These are phyloP conservation scores for Leptogaster cylindrica DNA, from an alignment of 2,888 invertebrate species.

Conservation along the genomic window DNA sequence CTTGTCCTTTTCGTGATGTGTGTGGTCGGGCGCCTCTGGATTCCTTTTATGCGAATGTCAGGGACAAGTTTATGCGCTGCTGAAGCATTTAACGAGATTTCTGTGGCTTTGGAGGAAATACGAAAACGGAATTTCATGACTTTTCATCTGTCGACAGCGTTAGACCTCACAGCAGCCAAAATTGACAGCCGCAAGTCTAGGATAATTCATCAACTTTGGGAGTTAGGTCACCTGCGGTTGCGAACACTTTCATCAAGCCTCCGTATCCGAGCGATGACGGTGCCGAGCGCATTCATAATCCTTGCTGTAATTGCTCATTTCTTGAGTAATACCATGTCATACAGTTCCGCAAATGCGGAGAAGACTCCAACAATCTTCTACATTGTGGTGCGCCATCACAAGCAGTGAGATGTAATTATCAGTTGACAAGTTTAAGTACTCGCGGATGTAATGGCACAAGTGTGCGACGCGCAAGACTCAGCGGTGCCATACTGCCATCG, in stretches of 20 bases:
- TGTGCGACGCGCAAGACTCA: background rate
- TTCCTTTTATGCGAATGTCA: slow-evolving; percentile 15
- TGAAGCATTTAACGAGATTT: slow-evolving; percentile 35
- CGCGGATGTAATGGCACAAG: slow-evolving; percentile 14
- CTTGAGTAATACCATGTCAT: slow-evolving; percentile 5
- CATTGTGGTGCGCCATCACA: background rate
- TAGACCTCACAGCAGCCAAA: background rate
- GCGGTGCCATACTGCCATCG: background rate
- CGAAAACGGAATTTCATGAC: slow-evolving; percentile 16
- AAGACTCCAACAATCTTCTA: background rate
- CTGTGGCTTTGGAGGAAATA: slow-evolving; percentile 8
- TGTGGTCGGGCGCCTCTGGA: slow-evolving; percentile 2
- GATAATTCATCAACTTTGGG: background rate
- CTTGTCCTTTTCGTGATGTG: slow-evolving; percentile 24
- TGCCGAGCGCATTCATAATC: slow-evolving; percentile 29
- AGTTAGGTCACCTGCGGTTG: background rate
- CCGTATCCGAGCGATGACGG: background rate
- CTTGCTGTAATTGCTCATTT: slow-evolving; percentile 33
- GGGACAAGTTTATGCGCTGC: slow-evolving; percentile 33
- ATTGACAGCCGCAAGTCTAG: slow-evolving; percentile 9
- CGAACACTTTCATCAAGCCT: background rate
- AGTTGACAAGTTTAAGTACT: slow-evolving; percentile 34
- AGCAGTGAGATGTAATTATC: slow-evolving; percentile 17
- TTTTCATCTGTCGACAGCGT: slow-evolving; percentile 22
- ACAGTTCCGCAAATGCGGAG: background rate